Evolutionary conservation across 1,140 invertebrate genomes (phyloP).

Genomic region (Protaetia brevitarsis): DNA sequence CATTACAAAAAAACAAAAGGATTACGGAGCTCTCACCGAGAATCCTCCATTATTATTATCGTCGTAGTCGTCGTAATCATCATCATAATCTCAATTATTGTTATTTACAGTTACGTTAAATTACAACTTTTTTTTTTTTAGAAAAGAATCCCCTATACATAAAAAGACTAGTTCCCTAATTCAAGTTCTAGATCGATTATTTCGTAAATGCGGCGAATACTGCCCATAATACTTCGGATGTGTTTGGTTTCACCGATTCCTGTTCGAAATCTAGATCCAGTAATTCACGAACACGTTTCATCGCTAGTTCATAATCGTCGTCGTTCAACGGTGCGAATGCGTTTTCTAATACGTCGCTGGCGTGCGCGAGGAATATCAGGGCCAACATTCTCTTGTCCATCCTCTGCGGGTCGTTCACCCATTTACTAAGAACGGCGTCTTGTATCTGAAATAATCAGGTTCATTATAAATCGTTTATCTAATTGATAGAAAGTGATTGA

Average conservation of each 20-base stretch:
- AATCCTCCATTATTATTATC: too few relatives aligned
- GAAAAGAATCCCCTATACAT: slow-evolving; percentile 13
- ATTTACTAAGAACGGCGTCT: slow-evolving; percentile 92
- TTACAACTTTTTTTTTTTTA: slow-evolving; percentile 21
- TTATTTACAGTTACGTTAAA: slow-evolving; percentile 17
- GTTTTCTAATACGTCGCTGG: slow-evolving; percentile 98
- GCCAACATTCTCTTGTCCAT: slow-evolving; percentile 94
- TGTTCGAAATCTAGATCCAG: slow-evolving; percentile 96
- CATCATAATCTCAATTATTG: neutral
- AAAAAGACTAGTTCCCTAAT: slow-evolving; percentile 19
- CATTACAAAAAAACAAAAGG: too few relatives aligned
- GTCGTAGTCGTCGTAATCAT: too few relatives aligned
- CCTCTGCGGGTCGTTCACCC: slow-evolving; percentile 96
- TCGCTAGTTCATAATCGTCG: slow-evolving; percentile 98
- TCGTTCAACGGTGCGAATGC: slow-evolving; percentile 98
- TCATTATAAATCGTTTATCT: too few relatives aligned
- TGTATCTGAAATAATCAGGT: slow-evolving; percentile 73
- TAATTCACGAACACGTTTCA: slow-evolving; percentile 92
- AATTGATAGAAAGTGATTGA: too few relatives aligned
- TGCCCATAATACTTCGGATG: slow-evolving; percentile 95
- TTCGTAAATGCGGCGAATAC: slow-evolving; percentile 98
- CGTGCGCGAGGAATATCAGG: slow-evolving; percentile 92
- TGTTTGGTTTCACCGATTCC: slow-evolving; percentile 82
- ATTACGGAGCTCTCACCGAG: too few relatives aligned
- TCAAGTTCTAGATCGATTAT: slow-evolving; percentile 58